A percentile compares a stretch with the other conserved stretches of the same genome.
Evolutionary conservation across 92 coral and sea anemone genomes (phyloP).

Genomic region (Actinostola sp.): DNA sequence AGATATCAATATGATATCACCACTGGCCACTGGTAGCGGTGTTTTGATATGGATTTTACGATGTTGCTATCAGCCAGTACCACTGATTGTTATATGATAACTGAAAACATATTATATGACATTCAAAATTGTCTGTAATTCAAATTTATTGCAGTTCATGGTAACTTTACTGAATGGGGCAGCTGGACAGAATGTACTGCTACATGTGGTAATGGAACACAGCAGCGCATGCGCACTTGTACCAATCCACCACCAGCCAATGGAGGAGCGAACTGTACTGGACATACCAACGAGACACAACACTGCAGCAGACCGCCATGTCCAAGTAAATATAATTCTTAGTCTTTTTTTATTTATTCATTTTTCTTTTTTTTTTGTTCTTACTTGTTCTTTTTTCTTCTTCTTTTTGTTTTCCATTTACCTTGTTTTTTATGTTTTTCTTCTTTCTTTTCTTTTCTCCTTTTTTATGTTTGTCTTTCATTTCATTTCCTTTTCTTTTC

Average conservation of each 20-base stretch:
- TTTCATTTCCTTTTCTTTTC: no score
- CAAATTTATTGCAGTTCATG: not conserved
- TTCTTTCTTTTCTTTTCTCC: not conserved
- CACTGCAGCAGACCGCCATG: conserved; percentile 72
- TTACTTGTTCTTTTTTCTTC: no score
- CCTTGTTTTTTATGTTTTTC: no score
- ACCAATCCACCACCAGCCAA: conserved; percentile 30
- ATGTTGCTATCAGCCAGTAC: not conserved
- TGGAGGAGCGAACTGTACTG: conserved; percentile 34
- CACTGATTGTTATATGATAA: conserved; percentile 20
- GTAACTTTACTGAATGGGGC: conserved; percentile 30
- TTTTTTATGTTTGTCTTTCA: no score
- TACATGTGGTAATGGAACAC: conserved; percentile 30
- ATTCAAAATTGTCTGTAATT: no score
- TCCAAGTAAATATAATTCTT: conserved; percentile 66
- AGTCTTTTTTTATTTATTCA: no score
- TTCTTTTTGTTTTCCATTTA: no score
- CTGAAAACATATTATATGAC: no score
- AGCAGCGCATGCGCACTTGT: conserved; percentile 41
- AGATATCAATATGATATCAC: no score
- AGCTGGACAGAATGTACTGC: conserved; percentile 40
- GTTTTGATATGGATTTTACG: no score
- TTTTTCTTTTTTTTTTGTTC: no score
- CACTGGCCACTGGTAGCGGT: no score
- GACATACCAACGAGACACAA: conserved; percentile 20